Evolutionary conservation across 2,797 vertebrate species (phyloP).

Genomic region (Gobio occitaniae): DNA sequence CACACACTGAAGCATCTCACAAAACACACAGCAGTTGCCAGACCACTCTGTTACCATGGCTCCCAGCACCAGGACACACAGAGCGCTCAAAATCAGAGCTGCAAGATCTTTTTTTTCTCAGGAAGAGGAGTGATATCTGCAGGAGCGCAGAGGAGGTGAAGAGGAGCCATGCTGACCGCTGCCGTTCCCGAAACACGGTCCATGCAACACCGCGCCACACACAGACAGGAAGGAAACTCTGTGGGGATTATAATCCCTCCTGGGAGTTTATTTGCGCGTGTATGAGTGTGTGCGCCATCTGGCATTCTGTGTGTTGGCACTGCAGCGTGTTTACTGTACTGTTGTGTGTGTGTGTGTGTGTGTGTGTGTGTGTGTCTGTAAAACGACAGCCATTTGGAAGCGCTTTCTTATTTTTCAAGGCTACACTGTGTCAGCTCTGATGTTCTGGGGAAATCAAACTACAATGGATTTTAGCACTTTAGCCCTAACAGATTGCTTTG

Average conservation of each 20-base stretch:
- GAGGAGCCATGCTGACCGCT: constrained; percentile 55
- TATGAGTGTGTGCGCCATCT: constrained; percentile 47
- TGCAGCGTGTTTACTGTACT: constrained; percentile 28
- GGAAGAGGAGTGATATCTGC: constrained; percentile 38
- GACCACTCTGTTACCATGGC: constrained; percentile 57
- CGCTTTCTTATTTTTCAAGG: background rate
- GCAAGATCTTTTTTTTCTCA: constrained; percentile 3
- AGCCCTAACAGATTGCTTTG: constrained; percentile 4
- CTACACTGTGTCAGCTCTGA: constrained; percentile 12
- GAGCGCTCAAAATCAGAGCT: constrained; percentile 36
- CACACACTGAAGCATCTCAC: constrained; percentile 48
- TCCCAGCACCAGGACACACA: constrained; percentile 48
- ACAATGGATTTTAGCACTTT: constrained; percentile 18
- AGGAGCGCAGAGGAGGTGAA: constrained; percentile 48
- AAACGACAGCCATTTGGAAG: constrained; percentile 19
- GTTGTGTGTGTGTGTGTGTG: background rate
- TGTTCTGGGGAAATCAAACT: background rate
- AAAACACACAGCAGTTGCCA: constrained; percentile 54
- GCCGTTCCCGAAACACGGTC: constrained; percentile 34
- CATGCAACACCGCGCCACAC: constrained; percentile 49
- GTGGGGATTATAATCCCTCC: constrained; percentile 51
- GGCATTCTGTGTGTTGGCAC: constrained; percentile 40
- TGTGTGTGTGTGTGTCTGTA: background rate
- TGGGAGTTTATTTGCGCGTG: constrained; percentile 8
- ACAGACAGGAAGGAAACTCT: constrained; percentile 53